These are phyloP conservation scores for Ceratoteleas bidentatus DNA, from an alignment of 1,140 invertebrate genomes.

Conservation along the genomic window DNA sequence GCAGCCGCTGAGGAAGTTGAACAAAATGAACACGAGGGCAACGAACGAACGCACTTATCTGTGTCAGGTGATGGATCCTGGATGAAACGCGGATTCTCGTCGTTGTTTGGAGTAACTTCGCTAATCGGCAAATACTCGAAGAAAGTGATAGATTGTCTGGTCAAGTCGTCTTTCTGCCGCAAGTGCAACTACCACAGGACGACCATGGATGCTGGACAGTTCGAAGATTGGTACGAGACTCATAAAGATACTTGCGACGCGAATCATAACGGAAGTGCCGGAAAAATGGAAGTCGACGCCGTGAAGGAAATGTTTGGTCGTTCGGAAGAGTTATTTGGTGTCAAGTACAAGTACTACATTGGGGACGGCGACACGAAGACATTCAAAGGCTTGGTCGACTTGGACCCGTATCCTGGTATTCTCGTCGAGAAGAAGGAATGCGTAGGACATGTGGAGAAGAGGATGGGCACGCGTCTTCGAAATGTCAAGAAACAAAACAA, in stretches of 20 bases:
- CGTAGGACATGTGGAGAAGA: conserved; percentile 11
- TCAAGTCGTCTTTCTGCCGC: conserved; percentile 13
- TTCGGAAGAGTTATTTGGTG: conserved; percentile 15
- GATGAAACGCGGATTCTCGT: conserved; percentile 26
- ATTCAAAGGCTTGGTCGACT: conserved; percentile 16
- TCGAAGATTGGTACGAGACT: conserved; percentile 15
- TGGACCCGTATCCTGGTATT: conserved; percentile 15
- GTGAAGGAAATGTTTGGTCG: conserved; percentile 32
- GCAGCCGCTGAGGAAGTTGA: conserved; percentile 8
- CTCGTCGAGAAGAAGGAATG: conserved; percentile 21
- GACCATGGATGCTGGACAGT: conserved; percentile 9
- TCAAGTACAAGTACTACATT: conserved; percentile 35
- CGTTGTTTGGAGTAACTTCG: conserved; percentile 17
- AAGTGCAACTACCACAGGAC: conserved; percentile 5
- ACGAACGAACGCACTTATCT: conserved; percentile 25
- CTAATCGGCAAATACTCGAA: conserved; percentile 10
- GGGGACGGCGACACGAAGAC: conserved; percentile 26
- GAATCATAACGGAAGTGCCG: conserved; percentile 19
- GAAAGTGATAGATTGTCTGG: conserved; percentile 18
- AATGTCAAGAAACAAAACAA: conserved; percentile 12
- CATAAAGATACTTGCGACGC: conserved; percentile 13
- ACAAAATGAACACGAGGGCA: not conserved
- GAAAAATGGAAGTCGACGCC: conserved; percentile 24
- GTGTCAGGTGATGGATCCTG: conserved; percentile 27
- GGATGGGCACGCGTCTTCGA: conserved; percentile 10